Evolutionary conservation across 2,888 invertebrate species (phyloP), one percentile per base, ranked within the genome.

Genomic region (Lumbricus terrestris): DNA sequence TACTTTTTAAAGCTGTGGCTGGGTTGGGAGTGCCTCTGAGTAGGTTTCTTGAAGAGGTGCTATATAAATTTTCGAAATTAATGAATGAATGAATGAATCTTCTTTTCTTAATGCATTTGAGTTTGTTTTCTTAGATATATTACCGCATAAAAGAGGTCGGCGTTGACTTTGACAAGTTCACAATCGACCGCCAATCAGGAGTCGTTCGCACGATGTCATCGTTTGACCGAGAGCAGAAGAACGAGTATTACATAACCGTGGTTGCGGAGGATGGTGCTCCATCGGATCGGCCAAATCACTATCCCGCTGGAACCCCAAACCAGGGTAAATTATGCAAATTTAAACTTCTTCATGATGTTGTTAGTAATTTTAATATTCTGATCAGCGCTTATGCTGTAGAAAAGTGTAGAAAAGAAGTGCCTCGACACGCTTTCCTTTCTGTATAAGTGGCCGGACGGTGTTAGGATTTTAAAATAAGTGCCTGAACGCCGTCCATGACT

Each of bases 191-290:
- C 95, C 97, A 98, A 95, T 97, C 98, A 47, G 99, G 99, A 37
- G 88, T 98, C 95, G 97, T 99, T 94, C 98, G 97, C 96, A 98
- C 98, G 85, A 97, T 98, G 95, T 96, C 97, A 93, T 97, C 98
- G 94, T 99, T 99, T 96, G 99, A 99, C 96, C 97, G 99, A 92
- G 99, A 99, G 96, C 95, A 96, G 91, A 98, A 98, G 96, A 98
- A 98, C 95, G 98, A 98, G 91, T 99, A 99, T 96, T 99, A 99
- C 82, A 96, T 99, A 94, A 98, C 98, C 95, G 98, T 99, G 93
- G 98, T 98, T 95, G 99, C 99, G 0, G 96, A 98, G 91, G 99
- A 99, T 95, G 98, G 98, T 90, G 98, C 98, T 90, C 97, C 98
- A n/a, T 99, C 99, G 29, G 98, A 94, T 91, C 96, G 98, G 92